Evolutionary conservation across 2,113 vertebrate species (phyloP).

Genomic region (Callipepla californica): DNA sequence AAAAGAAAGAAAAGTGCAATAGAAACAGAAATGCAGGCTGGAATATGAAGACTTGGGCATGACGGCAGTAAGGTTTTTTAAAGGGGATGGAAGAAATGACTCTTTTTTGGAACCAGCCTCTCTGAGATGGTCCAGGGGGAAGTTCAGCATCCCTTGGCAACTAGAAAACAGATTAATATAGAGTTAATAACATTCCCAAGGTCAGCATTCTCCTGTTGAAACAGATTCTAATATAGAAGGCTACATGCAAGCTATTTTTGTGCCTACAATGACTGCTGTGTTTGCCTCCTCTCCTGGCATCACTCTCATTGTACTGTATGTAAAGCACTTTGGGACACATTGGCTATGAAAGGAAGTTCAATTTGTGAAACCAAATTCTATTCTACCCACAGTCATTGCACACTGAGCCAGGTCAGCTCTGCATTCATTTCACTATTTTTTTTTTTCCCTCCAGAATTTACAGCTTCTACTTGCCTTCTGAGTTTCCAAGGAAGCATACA

Average conservation of each 20-base stretch:
- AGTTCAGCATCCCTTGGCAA: not conserved
- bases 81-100: not conserved
- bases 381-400: slow-evolving; percentile 46
- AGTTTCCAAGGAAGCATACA: not conserved
- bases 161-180: slow-evolving; percentile 19
- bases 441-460: not conserved
- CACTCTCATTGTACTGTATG: slow-evolving; percentile 62
- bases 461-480: not conserved
- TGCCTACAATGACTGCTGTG: slow-evolving; percentile 58
- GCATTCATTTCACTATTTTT: not conserved
- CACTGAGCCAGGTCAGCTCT: slow-evolving; percentile 28
- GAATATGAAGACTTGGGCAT: not conserved
- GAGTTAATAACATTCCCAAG: slow-evolving; percentile 27
- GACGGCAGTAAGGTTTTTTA: not conserved
- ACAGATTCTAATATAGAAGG: slow-evolving; percentile 55
- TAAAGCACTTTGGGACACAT: slow-evolving; percentile 67
- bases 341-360: slow-evolving; percentile 61
- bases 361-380: slow-evolving; percentile 68
- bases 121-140: not conserved
- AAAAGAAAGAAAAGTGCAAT: not conserved
- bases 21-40: not conserved
- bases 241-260: slow-evolving; percentile 62
- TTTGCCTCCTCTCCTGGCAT: slow-evolving; percentile 24
- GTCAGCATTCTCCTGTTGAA: slow-evolving; percentile 34
- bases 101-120: not conserved